Base-by-base conservation (phyloP, 2,888 invertebrate genomes). In the Crepidodera aurea region DNA sequence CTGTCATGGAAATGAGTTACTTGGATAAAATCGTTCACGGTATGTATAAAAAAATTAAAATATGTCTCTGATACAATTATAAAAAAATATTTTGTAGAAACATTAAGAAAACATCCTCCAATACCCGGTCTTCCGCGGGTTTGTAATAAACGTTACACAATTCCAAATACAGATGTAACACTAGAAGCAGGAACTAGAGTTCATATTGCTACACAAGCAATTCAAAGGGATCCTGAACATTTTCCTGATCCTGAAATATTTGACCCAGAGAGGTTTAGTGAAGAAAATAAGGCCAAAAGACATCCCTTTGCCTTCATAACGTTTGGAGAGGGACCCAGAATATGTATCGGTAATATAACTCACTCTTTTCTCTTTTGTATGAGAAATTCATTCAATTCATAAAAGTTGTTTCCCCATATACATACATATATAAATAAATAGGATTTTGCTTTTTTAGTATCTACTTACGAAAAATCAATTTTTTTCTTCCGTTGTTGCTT, bases 1-100 rank as follows among this genome's bases (percentile, higher is more conserved):
- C 62, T 27, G 44, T 68, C 1, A 62, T 55, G 57, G 66, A 71
- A 42, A 68, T 69, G 70, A 27, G 12, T 2, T 72, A 83, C 62
- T 67, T 84, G 69, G 82, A 83, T 22, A 77, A 78, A 69, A 81
- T 82, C 1, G 68, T 83, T 0, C 68, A 74, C 58, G 80, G 80
- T 79, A 68, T 67, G 69, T 61, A 18, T 1, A 0, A n/a, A n/a
- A n/a, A n/a, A n/a, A n/a, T n/a, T n/a, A n/a, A n/a, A 13, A 5
- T 8, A 18, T 39, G n/a, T 13, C 15, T 25, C 18, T 4, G 7
- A 39, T 1, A 22, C n/a, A 13, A 1, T 15, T 40, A 25, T 12
- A 13, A 5, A 7, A 10, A 1, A 16, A 22, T 3, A 12, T 10
- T 18, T 19, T 51, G 18, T 27, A 66, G 62, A 66, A 55, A 46